A percentile compares a stretch with the other conserved stretches of the same genome.
These are phyloP conservation scores for Prunella fulvescens DNA, from an alignment of 2,113 vertebrate species.

Conservation along the genomic window DNA sequence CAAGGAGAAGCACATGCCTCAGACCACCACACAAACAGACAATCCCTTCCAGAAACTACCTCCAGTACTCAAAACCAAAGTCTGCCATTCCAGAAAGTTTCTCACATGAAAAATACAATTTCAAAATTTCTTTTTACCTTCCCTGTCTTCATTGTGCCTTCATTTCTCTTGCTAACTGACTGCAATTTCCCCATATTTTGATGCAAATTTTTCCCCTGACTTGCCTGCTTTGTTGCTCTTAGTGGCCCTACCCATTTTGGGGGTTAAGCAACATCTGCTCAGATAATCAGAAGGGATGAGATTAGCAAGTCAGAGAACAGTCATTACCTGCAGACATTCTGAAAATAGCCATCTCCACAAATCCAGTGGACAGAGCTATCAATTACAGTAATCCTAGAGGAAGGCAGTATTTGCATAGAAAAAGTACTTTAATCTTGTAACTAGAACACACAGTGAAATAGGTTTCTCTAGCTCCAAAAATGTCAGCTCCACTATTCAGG, in stretches of 20 bases:
- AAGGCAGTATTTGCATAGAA: neutral
- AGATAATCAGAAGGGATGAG: neutral
- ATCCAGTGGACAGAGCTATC: neutral
- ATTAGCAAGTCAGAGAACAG: constrained; percentile 34
- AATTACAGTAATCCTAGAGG: neutral
- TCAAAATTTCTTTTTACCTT: neutral
- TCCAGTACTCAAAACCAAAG: neutral
- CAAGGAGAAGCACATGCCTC: rapidly evolving
- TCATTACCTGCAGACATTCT: constrained; percentile 28
- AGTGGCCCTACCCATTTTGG: neutral
- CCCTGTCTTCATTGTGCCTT: neutral
- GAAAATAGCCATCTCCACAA: constrained; percentile 29
- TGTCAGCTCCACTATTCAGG: neutral
- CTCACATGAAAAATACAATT: neutral
- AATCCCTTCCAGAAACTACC: neutral
- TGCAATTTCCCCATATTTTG: neutral
- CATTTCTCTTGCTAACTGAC: neutral
- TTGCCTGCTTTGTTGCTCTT: neutral
- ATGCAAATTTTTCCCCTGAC: neutral
- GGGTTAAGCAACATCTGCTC: neutral
- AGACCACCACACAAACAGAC: neutral
- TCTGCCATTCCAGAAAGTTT: neutral
- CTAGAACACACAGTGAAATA: neutral
- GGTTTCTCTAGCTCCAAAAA: neutral
- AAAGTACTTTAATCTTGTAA: neutral